Conservation (phyloP, 2,113 vertebrate species). For the Entomyzon cyanotis region DNA sequence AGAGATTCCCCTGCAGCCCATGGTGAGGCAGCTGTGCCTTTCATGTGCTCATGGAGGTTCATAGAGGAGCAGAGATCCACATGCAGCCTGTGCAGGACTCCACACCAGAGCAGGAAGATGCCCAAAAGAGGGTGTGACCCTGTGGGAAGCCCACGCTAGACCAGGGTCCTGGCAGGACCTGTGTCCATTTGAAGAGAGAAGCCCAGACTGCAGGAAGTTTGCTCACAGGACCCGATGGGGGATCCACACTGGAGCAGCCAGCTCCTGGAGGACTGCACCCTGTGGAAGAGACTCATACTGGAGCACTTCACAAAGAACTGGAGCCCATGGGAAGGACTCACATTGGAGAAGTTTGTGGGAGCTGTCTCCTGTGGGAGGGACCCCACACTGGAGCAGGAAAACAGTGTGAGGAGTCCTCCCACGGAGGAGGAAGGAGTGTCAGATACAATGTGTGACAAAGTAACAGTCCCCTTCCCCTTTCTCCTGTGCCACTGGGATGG, state of each 20-base stretch:
- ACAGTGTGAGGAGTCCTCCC: background rate
- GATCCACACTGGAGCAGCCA: background rate
- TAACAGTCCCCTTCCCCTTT: background rate
- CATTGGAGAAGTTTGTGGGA: background rate
- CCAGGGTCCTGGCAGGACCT: background rate
- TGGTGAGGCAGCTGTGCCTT: background rate
- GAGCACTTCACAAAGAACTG: background rate
- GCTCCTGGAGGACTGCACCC: background rate
- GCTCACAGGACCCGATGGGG: background rate
- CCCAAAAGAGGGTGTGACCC: background rate
- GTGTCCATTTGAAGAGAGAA: background rate
- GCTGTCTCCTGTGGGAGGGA: background rate
- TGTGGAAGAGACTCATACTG: background rate
- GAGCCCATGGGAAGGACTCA: background rate
- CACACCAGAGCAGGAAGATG: accelerated
- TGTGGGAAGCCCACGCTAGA: background rate
- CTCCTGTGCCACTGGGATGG: background rate
- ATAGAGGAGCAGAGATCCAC: background rate
- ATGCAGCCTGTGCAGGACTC: background rate
- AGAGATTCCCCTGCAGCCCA: background rate
- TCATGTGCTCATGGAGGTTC: background rate
- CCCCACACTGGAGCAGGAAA: accelerated
- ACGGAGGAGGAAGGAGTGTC: background rate
- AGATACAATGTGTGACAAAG: background rate
- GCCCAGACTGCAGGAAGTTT: background rate